phyloP scores from a whole-genome alignment of 2,113 vertebrate species.

The Cnemophilus loriae region DNA sequence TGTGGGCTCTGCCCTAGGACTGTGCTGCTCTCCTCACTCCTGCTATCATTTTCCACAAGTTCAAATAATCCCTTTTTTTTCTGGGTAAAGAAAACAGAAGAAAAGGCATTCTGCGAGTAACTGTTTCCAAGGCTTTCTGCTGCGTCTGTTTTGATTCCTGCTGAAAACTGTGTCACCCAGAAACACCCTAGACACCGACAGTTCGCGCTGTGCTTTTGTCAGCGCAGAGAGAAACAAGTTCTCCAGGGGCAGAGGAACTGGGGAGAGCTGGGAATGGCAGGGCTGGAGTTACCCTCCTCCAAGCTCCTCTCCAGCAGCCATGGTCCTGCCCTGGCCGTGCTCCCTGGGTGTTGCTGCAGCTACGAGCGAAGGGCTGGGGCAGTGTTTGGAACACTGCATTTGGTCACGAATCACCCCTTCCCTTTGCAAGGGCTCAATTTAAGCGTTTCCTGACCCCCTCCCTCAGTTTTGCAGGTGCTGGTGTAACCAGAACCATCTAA shows the following conservation, averaged over 20 bases:
- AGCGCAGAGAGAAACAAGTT: not conserved
- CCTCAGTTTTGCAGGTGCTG: not conserved
- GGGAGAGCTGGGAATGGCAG: not conserved
- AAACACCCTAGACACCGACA: not conserved
- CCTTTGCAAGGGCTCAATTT: not conserved
- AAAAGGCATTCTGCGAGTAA: not conserved
- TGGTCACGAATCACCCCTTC: accelerated
- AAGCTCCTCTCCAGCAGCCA: not conserved
- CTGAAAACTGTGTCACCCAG: conserved; percentile 16
- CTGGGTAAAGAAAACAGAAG: not conserved
- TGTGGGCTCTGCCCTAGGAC: not conserved
- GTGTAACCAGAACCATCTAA: not conserved
- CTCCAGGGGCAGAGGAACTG: not conserved
- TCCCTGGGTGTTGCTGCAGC: not conserved
- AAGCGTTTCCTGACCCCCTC: not conserved
- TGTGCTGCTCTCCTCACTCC: not conserved
- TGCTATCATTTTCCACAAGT: not conserved
- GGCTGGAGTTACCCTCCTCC: not conserved
- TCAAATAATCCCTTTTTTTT: not conserved
- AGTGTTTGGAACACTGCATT: not conserved
- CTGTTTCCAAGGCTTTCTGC: not conserved
- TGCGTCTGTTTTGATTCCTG: accelerated
- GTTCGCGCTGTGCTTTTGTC: not conserved
- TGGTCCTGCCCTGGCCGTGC: accelerated
- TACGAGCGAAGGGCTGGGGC: not conserved